Evolutionary conservation across 2,888 invertebrate species (phyloP), one percentile per base, ranked within the genome.

Genomic region (Meiosimyza platycephala): DNA sequence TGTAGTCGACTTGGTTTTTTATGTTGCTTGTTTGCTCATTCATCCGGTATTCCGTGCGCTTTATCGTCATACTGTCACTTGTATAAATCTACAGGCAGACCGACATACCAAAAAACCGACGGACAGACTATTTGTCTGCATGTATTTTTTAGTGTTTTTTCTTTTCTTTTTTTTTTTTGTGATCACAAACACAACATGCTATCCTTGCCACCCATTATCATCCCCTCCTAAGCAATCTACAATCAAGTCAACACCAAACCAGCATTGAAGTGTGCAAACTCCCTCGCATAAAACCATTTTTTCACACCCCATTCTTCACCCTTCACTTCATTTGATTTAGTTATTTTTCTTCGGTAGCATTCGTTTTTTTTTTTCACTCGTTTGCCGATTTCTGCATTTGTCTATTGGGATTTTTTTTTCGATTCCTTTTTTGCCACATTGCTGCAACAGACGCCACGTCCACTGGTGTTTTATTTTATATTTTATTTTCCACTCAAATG

Each of bases 221-320:
- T 13, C 59, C 13, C 51, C 55, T 50, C 18, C 50, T 65, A 59
- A 66, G 57, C 65, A 28, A 60, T 50, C 59, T 47, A 28, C 52
- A 67, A 52, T 68, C 72, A 68, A 48, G 62, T 47, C 66, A 57
- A 63, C 62, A 72, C 55, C 55, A 62, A 72, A 16, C 63, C 59
- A 83, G 82, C 82, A 82, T 81, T 82, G 82, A 80, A 82, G 82
- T 82, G 80, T 80, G 82, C 82, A 81, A 82, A 80, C 82, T 80
- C 81, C 80, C 81, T 79, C 82, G 81, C 82, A 83, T 81, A 83
- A 80, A 51, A 75, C 82, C 81, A 82, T 83, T 83, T 84, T 84
- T 84, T 84, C 84, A 85, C 85, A 84, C 85, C 83, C 83, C 80
- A 81, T 82, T 81, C 80, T 73, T 71, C 66, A 66, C 71, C 66